Percentiles rank a stretch among this genome's conserved stretches.
These are phyloP conservation scores for Alentia gelatinosa DNA, from an alignment of 2,888 invertebrate species.

Conservation along the genomic window DNA sequence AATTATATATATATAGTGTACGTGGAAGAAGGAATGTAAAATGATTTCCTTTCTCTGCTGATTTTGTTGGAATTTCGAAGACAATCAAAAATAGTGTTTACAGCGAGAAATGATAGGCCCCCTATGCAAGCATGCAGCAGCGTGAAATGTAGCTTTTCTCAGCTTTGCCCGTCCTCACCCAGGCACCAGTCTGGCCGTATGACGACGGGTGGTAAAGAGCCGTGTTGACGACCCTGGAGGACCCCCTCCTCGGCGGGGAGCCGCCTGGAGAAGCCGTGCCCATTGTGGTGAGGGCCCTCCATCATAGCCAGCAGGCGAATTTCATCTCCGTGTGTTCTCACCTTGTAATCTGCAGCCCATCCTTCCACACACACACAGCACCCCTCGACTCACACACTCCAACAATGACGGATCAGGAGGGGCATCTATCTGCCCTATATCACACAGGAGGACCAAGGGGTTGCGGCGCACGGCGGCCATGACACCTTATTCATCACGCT, in stretches of 20 bases:
- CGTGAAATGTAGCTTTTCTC: too few species aligned
- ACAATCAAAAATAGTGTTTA: too few species aligned
- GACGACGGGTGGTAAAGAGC: too few species aligned
- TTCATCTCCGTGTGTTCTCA: neutral
- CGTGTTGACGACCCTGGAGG: neutral
- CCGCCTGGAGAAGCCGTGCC: neutral
- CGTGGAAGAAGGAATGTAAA: too few species aligned
- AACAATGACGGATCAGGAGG: neutral
- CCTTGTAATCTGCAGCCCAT: neutral
- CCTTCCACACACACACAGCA: neutral
- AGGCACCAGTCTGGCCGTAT: too few species aligned
- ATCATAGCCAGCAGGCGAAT: neutral
- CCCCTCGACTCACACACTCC: neutral
- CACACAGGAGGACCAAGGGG: neutral
- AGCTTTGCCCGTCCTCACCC: too few species aligned
- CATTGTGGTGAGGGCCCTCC: neutral
- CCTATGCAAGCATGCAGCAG: too few species aligned
- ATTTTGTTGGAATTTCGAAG: too few species aligned
- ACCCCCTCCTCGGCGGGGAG: neutral
- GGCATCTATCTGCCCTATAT: neutral
- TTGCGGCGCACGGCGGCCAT: neutral
- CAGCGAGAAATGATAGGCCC: too few species aligned
- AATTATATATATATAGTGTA: too few species aligned
- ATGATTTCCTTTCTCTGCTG: too few species aligned
- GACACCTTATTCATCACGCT: conserved; percentile 43